phyloP scores from a whole-genome alignment of 2,113 vertebrate genomes.

The Aplodontia rufa region DNA sequence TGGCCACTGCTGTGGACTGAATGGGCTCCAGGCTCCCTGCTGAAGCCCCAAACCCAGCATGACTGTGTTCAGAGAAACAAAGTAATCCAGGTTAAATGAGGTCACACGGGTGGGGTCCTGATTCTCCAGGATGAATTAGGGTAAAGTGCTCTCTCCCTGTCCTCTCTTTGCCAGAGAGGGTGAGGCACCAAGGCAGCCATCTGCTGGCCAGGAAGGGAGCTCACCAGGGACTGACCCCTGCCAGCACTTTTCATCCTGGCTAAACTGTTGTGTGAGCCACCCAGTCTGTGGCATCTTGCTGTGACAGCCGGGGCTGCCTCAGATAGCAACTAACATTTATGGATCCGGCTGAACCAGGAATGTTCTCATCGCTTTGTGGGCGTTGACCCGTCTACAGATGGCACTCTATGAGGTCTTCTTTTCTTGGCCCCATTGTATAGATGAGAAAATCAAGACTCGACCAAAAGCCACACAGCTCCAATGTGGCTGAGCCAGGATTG shows the following conservation, averaged over 20 bases:
- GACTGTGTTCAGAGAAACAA: not conserved
- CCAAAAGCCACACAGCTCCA: not conserved
- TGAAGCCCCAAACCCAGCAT: not conserved
- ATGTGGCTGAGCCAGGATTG: not conserved
- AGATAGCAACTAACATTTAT: too few species aligned
- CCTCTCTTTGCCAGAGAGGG: not conserved
- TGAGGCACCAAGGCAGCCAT: not conserved
- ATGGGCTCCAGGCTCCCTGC: fast-evolving
- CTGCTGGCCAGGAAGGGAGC: not conserved
- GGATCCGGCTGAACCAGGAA: not conserved
- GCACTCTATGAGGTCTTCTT: not conserved
- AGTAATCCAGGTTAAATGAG: not conserved
- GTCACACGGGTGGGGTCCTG: not conserved
- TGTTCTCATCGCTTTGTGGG: fast-evolving
- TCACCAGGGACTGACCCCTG: not conserved
- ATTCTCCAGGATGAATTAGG: not conserved
- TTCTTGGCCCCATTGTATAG: not conserved
- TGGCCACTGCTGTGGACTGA: not conserved
- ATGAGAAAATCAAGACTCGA: not conserved
- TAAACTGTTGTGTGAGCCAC: not conserved
- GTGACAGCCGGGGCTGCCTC: not conserved
- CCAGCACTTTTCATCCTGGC: not conserved
- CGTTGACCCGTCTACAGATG: not conserved
- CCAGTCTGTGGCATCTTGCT: not conserved
- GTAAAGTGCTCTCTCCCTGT: not conserved